phyloP scores from a whole-genome alignment of 2,113 vertebrate genomes.

The Neolamprologus sp. region DNA sequence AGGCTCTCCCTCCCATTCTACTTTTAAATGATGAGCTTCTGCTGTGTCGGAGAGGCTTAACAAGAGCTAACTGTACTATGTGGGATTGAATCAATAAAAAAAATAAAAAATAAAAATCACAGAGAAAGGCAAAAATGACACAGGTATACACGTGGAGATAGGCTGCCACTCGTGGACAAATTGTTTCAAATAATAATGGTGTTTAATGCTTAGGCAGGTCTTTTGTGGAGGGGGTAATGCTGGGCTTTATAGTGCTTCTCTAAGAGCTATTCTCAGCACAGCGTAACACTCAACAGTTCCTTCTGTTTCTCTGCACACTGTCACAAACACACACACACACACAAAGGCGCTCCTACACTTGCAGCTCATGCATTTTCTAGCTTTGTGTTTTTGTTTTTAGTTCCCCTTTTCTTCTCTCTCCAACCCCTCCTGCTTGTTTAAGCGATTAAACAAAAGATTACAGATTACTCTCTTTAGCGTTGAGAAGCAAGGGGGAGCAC shows the following conservation, averaged over 20 bases:
- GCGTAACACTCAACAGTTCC: not conserved
- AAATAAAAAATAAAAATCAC: not conserved
- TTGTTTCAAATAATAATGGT: slow-evolving; percentile 44
- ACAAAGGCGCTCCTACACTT: not conserved
- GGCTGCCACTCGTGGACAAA: not conserved
- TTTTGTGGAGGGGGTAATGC: not conserved
- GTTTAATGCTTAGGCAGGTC: slow-evolving; percentile 42
- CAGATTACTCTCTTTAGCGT: slow-evolving; percentile 42
- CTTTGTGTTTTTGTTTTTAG: slow-evolving; percentile 18
- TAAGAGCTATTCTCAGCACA: slow-evolving; percentile 20
- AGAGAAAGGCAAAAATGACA: not conserved
- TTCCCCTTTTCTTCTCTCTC: not conserved
- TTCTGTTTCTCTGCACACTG: not conserved
- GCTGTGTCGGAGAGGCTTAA: slow-evolving; percentile 40
- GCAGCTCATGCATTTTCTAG: not conserved
- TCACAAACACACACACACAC: slow-evolving; percentile 1
- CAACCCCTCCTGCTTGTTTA: not conserved
- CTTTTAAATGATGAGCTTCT: slow-evolving; percentile 6
- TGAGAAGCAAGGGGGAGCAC: slow-evolving; percentile 13
- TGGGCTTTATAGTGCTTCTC: slow-evolving; percentile 11
- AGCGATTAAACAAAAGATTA: slow-evolving; percentile 52
- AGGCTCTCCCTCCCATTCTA: not conserved
- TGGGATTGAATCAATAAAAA: slow-evolving; percentile 22
- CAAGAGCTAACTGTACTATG: slow-evolving; percentile 26
- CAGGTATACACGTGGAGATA: not conserved